Conservation (phyloP, 1,140 invertebrate genomes). For the Goniozus legneri region DNA sequence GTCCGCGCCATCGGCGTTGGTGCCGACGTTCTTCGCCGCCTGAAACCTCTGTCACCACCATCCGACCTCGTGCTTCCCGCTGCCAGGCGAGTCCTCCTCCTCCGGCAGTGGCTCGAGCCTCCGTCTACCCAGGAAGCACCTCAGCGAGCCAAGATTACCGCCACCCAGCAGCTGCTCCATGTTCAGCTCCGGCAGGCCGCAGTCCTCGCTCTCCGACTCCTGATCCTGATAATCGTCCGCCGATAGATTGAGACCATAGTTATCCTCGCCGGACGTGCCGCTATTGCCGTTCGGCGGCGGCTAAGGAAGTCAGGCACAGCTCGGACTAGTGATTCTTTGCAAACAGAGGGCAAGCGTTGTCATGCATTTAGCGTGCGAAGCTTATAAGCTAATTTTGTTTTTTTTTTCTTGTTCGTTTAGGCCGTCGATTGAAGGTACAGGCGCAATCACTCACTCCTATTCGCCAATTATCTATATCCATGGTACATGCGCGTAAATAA, state of each 20-base stretch:
- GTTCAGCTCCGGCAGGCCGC: conserved; percentile 40
- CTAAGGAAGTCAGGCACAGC: conserved; percentile 51
- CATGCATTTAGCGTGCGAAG: conserved; percentile 53
- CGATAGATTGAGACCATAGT: conserved; percentile 35
- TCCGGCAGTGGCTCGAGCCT: conserved; percentile 49
- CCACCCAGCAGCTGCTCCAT: conserved; percentile 48
- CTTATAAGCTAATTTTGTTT: conserved; percentile 35
- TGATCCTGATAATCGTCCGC: conserved; percentile 34
- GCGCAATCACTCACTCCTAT: no score
- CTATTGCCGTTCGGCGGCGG: conserved; percentile 38
- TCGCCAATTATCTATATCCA: no score
- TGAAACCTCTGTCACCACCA: conserved; percentile 54
- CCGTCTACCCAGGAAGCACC: conserved; percentile 42
- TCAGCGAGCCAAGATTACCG: conserved; percentile 31
- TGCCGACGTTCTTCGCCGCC: conserved; percentile 28
- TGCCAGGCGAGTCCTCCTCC: conserved; percentile 48
- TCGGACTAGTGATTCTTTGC: conserved; percentile 52
- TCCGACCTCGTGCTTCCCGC: conserved; percentile 43
- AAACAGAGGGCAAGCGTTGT: conserved; percentile 52
- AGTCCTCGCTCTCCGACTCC: conserved; percentile 35
- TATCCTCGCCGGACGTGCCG: conserved; percentile 33
- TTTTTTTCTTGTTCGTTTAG: neutral
- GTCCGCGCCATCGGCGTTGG: conserved; percentile 19
- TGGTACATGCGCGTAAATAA: no score
- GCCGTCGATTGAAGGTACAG: conserved; percentile 25